Conservation (phyloP, 2,888 invertebrate genomes). For the Spodoptera picta region DNA sequence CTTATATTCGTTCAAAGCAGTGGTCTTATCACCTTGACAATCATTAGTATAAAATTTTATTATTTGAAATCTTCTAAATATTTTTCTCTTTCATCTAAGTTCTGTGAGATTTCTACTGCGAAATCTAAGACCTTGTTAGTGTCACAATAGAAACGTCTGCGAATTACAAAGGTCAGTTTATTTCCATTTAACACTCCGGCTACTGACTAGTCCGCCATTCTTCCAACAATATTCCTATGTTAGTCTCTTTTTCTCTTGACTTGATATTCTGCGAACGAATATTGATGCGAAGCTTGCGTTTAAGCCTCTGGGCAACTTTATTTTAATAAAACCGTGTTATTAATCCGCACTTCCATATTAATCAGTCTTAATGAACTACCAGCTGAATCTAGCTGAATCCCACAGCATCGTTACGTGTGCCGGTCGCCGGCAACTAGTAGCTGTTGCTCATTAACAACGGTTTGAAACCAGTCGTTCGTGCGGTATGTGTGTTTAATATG, state of each 20-base stretch:
- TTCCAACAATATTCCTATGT: too few species aligned
- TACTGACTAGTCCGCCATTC: neutral
- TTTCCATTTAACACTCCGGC: neutral
- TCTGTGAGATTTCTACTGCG: neutral
- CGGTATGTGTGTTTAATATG: slow-evolving; percentile 45
- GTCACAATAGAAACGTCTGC: neutral
- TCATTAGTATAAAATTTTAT: slow-evolving; percentile 3
- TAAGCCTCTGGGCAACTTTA: slow-evolving; percentile 2
- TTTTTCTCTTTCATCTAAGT: too few species aligned
- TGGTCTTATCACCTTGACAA: slow-evolving; percentile 12
- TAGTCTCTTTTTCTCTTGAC: neutral
- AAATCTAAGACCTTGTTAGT: too few species aligned
- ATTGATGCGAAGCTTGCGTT: slow-evolving; percentile 4
- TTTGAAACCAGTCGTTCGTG: slow-evolving; percentile 34
- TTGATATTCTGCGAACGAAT: slow-evolving; percentile 8
- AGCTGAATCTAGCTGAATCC: slow-evolving; percentile 27
- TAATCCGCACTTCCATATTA: slow-evolving; percentile 25
- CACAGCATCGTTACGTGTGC: slow-evolving; percentile 13
- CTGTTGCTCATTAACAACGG: slow-evolving; percentile 26
- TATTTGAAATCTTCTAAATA: too few species aligned
- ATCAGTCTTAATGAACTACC: slow-evolving; percentile 29
- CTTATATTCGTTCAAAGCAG: neutral
- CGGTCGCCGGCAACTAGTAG: slow-evolving; percentile 17
- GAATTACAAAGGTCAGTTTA: neutral
- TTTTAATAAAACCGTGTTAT: slow-evolving; percentile 13